phyloP scores from a whole-genome alignment of 2,113 vertebrate species.

The Tyrannus savana region DNA sequence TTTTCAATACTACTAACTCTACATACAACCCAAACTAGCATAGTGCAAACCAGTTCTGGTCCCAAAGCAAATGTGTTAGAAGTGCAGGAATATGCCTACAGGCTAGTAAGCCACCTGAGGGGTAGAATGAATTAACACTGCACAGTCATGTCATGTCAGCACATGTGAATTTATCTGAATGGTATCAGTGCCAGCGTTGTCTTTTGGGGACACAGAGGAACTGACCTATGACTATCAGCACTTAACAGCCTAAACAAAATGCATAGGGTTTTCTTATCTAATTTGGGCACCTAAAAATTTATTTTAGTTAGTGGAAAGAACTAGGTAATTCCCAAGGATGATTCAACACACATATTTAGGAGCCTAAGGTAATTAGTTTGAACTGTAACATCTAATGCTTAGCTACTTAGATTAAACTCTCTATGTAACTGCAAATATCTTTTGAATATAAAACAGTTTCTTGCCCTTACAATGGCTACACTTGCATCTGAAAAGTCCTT shows the following conservation, averaged over 20 bases:
- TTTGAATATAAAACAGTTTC: slow-evolving; percentile 17
- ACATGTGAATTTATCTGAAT: neutral
- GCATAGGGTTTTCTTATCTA: neutral
- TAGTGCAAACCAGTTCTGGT: neutral
- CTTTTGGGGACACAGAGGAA: neutral
- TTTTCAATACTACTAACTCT: neutral
- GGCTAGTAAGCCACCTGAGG: neutral
- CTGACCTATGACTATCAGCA: neutral
- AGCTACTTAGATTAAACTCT: slow-evolving; percentile 20
- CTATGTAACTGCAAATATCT: neutral
- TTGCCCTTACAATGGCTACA: neutral
- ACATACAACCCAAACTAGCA: neutral
- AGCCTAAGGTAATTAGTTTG: slow-evolving; percentile 28
- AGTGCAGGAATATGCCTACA: neutral
- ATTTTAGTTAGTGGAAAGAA: neutral
- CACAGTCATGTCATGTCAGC: neutral
- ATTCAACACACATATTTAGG: neutral
- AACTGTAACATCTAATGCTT: neutral
- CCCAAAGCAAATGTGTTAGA: neutral
- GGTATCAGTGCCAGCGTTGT: neutral
- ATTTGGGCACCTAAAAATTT: neutral
- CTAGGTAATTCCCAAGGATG: neutral
- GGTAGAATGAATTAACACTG: neutral
- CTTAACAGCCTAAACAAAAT: neutral
- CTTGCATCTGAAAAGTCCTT: slow-evolving; percentile 7